Base-by-base conservation (phyloP, 2,888 invertebrate genomes). In the Drosophila koepferae region DNA sequence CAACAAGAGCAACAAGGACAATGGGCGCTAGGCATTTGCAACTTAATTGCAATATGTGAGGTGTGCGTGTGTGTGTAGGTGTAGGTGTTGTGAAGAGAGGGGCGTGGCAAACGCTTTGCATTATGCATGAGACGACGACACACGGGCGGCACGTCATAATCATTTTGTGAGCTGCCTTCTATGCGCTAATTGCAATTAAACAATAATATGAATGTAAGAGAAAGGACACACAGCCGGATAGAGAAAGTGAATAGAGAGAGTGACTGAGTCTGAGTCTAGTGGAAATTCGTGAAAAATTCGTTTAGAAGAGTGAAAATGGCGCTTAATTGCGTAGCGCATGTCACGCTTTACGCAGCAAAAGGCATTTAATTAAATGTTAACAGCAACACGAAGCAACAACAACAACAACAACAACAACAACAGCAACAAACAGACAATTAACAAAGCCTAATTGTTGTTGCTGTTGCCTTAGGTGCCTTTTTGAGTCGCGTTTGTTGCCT, bases 351-450 rank as follows among this genome's bases (percentile, higher is more conserved):
- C 75, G 76, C 71, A 65, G 72, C 72, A 77, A 82, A 81, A 82
- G 80, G 82, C 84, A 81, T 90, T 89, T 90, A 89, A 89, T 90
- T 89, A 90, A 87, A 90, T 86, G 84, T 82, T 85, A 84, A 85
- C 70, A 81, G 71, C 55, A 65, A 71, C 71, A 72, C 46, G 46
- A 67, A 48, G n/a, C 28, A 68, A 58, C 64, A 72, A 28, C 53
- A 70, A 51, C 60, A 61, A 72, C 64, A 62, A 41, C 46, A 63
- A 46, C 64, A 43, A 55, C n/a, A 70, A 51, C 60, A 61, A 72
- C 64, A 62, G 41, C 46, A 63, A 46, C 64, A 43, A 55, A 43
- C 36, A 73, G 72, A 77, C 82, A 84, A 85, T 85, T 86, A 82
- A 84, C 75, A 64, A 28, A 54, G 66, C 66, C 72, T 61, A 77